Percentiles rank a stretch among this genome's conserved stretches.
These are phyloP conservation scores for Habropoda laboriosa DNA, from an alignment of 1,140 invertebrate genomes.

Conservation along the genomic window DNA sequence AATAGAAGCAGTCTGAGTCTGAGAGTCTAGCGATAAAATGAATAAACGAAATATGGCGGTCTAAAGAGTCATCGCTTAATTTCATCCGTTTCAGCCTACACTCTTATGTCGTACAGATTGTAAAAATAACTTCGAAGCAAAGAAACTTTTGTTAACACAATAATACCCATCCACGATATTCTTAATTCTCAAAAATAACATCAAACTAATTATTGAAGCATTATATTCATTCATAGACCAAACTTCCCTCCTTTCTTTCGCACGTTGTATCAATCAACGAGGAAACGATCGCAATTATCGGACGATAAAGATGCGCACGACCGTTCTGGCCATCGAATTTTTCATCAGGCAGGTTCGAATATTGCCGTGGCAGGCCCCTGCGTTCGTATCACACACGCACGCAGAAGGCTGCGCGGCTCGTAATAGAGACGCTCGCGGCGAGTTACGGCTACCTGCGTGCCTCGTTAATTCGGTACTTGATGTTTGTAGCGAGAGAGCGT, in stretches of 20 bases:
- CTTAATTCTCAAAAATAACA: too few relatives aligned
- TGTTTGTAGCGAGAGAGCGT: conserved; percentile 49
- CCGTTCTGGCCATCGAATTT: conserved; percentile 1
- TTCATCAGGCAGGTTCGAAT: conserved; percentile 17
- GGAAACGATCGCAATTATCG: neutral
- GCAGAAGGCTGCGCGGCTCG: conserved; percentile 30
- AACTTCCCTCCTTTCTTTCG: neutral
- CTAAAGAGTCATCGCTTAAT: too few relatives aligned
- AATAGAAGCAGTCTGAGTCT: too few relatives aligned
- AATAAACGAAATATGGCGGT: too few relatives aligned
- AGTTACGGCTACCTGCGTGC: conserved; percentile 52
- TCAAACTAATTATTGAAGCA: too few relatives aligned
- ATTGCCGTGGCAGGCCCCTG: neutral
- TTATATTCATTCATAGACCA: too few relatives aligned
- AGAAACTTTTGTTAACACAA: too few relatives aligned
- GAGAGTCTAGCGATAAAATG: too few relatives aligned
- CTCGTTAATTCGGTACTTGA: conserved; percentile 66
- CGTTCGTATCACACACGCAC: neutral
- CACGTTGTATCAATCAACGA: neutral
- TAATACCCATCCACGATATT: too few relatives aligned
- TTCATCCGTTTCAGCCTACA: too few relatives aligned
- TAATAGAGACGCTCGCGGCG: conserved; percentile 66
- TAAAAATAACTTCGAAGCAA: too few relatives aligned
- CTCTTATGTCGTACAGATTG: too few relatives aligned
- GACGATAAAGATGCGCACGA: neutral